These are phyloP conservation scores for Mnemiopsis leidyi DNA, from an alignment of 37 sponge, comb jelly and placozoan genomes.

Conservation along the genomic window DNA sequence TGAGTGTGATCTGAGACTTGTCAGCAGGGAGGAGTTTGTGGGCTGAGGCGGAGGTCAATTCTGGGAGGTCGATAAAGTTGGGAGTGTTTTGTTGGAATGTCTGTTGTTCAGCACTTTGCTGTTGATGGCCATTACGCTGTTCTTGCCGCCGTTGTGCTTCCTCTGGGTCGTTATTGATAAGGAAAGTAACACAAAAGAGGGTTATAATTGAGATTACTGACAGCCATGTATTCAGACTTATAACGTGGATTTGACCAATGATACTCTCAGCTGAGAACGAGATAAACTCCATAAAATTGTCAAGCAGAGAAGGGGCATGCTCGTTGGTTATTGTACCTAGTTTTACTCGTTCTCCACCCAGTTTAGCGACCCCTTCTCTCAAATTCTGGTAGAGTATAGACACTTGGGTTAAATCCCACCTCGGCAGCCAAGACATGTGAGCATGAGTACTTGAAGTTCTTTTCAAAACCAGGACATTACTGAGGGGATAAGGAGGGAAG, in stretches of 20 bases:
- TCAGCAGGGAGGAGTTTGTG: neutral
- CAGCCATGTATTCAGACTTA: constrained; percentile 49
- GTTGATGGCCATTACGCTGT: neutral
- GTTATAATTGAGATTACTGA: constrained; percentile 19
- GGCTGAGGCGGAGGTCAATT: neutral
- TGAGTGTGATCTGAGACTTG: constrained; percentile 1
- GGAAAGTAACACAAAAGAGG: constrained; percentile 58
- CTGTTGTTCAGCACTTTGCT: neutral
- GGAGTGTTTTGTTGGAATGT: neutral
- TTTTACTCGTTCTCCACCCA: neutral
- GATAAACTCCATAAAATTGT: constrained; percentile 27
- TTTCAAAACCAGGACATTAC: neutral
- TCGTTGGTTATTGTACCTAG: constrained; percentile 5
- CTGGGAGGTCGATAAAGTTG: neutral
- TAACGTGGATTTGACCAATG: constrained; percentile 37
- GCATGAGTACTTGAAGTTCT: neutral
- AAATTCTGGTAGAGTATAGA: neutral
- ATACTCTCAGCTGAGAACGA: neutral
- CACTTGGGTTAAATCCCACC: constrained; percentile 5
- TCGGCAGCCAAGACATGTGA: constrained; percentile 5
- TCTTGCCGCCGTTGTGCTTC: neutral
- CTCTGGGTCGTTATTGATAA: constrained; percentile 34
- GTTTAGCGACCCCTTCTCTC: neutral
- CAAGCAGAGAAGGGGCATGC: constrained; percentile 19
- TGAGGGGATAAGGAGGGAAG: constrained; percentile 41